These are phyloP conservation scores for Phaonia tiefii DNA, from an alignment of 2,888 invertebrate genomes.

Conservation along the genomic window DNA sequence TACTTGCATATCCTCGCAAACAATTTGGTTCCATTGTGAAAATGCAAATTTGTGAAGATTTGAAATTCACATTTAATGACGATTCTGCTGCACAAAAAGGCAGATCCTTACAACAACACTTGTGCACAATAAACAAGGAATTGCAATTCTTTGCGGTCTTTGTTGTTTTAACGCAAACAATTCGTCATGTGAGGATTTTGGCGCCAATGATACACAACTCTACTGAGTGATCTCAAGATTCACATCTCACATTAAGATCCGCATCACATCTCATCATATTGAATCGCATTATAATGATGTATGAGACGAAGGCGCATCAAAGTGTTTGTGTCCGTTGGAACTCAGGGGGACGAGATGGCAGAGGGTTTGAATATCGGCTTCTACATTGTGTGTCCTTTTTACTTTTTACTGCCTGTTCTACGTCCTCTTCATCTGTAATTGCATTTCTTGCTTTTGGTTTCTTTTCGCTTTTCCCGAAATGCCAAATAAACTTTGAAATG, in stretches of 20 bases:
- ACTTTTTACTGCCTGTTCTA: background rate
- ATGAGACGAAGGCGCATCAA: background rate
- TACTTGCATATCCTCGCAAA: too few relatives aligned
- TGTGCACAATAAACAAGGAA: slow-evolving; percentile 22
- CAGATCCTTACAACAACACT: slow-evolving; percentile 37
- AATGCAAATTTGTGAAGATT: slow-evolving; percentile 54
- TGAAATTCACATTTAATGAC: slow-evolving; percentile 21
- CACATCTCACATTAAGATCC: slow-evolving; percentile 12
- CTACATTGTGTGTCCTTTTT: slow-evolving; percentile 28
- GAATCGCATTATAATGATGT: background rate
- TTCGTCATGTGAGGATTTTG: slow-evolving; percentile 64
- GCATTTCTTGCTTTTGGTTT: slow-evolving; percentile 22
- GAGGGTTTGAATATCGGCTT: slow-evolving; percentile 33
- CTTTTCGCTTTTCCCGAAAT: slow-evolving; percentile 21
- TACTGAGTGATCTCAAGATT: slow-evolving; percentile 12
- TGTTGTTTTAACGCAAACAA: slow-evolving; percentile 47
- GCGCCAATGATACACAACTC: slow-evolving; percentile 58
- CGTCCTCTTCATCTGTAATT: slow-evolving; percentile 35
- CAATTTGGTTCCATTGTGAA: slow-evolving; percentile 42
- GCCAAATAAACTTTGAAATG: background rate
- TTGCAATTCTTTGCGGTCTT: slow-evolving; percentile 47
- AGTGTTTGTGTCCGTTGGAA: background rate
- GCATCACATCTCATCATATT: slow-evolving; percentile 8
- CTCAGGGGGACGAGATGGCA: background rate
- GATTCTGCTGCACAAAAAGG: slow-evolving; percentile 52